Evolutionary conservation across 1,140 invertebrate species (phyloP).

Genomic region (Drosophila neocordata): DNA sequence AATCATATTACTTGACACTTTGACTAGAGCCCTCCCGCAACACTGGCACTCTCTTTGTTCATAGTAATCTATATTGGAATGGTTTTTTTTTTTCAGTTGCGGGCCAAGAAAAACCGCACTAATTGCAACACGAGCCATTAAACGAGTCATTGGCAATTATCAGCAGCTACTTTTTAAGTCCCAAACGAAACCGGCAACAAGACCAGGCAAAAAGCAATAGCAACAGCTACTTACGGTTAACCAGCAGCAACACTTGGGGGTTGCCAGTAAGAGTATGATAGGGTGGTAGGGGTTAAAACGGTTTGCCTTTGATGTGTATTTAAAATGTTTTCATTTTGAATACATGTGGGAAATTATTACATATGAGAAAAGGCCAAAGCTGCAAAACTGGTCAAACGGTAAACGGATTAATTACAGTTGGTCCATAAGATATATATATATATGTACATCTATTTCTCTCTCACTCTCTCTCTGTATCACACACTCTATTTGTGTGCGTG

Average conservation of each 20-base stretch:
- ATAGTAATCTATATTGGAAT: slow-evolving; percentile 19
- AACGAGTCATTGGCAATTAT: slow-evolving; percentile 71
- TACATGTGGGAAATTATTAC: slow-evolving; percentile 75
- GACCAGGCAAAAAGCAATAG: background rate
- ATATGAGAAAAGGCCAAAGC: slow-evolving; percentile 6
- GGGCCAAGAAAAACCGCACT: slow-evolving; percentile 56
- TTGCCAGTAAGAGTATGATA: background rate
- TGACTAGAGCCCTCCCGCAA: slow-evolving; percentile 4
- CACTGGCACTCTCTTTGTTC: background rate
- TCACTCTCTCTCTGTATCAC: background rate
- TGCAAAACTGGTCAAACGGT: slow-evolving; percentile 63
- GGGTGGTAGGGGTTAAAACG: background rate
- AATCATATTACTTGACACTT: slow-evolving; percentile 14
- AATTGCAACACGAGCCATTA: slow-evolving; percentile 75
- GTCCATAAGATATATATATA: slow-evolving; percentile 7
- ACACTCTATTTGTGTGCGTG: background rate
- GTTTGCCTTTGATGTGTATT: slow-evolving; percentile 70
- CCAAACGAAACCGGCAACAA: slow-evolving; percentile 11
- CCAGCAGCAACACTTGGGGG: slow-evolving; percentile 75
- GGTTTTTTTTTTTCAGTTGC: slow-evolving; percentile 4
- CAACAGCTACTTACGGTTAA: slow-evolving; percentile 74
- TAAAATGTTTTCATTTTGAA: slow-evolving; percentile 44
- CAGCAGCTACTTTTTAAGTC: slow-evolving; percentile 51
- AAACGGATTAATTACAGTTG: slow-evolving; percentile 38
- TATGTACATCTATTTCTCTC: background rate